phyloP scores from a whole-genome alignment of 2,113 vertebrate genomes.

The Myodes glareolus region DNA sequence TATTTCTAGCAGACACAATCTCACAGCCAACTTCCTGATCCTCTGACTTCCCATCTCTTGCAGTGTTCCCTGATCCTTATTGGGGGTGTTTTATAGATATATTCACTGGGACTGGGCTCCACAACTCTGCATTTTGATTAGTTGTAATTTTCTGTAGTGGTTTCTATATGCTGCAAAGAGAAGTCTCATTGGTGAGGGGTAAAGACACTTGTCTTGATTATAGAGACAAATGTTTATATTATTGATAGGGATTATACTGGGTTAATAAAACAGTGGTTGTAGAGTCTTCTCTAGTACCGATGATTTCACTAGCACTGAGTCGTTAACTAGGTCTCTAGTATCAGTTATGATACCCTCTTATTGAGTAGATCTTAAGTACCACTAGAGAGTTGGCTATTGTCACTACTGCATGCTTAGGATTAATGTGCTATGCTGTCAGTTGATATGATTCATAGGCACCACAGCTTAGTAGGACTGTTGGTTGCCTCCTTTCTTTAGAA shows the following conservation, averaged over 20 bases:
- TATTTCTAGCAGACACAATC: not conserved
- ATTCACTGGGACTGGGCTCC: not conserved
- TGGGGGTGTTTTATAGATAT: not conserved
- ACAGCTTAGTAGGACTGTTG: not conserved
- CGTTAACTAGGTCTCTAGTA: not conserved
- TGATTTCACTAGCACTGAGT: not conserved
- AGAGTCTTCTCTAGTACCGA: not conserved
- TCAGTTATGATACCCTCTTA: not conserved
- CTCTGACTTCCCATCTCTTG: not conserved
- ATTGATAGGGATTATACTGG: not conserved
- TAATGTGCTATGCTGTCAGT: not conserved
- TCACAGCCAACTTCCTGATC: not conserved
- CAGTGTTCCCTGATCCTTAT: not conserved
- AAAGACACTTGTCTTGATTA: not conserved
- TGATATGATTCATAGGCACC: not conserved
- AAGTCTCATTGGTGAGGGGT: not conserved
- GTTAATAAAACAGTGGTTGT: not conserved
- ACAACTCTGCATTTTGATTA: not conserved
- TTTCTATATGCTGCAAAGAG: not conserved
- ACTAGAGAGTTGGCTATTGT: not conserved
- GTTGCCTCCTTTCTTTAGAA: not conserved
- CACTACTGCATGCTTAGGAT: not conserved
- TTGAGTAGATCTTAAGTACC: not conserved
- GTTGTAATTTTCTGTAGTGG: not conserved
- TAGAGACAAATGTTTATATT: not conserved